Base-by-base conservation (phyloP, 2,888 invertebrate genomes). In the Cheilosia soror region DNA sequence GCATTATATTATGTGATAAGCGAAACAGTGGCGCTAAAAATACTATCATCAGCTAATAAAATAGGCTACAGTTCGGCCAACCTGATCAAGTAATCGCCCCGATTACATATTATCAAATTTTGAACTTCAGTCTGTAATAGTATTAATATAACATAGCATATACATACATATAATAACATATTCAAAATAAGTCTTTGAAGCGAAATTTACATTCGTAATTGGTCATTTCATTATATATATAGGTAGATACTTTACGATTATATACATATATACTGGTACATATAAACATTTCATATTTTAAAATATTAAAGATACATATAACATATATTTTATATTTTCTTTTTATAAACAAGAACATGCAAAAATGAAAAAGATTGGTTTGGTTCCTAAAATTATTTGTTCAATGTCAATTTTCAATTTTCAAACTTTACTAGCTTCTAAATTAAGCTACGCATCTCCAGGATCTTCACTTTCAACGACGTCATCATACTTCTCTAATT, bases 11-110 rank as follows among this genome's bases (percentile, higher is more conserved):
- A 20, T 20, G 20, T 42, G 42, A 15, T 47, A 47, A 25, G 49
- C 25, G 7, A 3, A 2, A 49, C 25, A 25, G 49, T 49, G 20
- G 7, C 25, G 25, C 49, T 15, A 5, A 20, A 20, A 25, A 20
- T n/a, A 25, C 4, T 49, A 25, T 25, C 6, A 25, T 9, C 25
- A 25, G 20, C 25, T 49, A 6, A 49, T 49, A 49, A 53, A n/a
- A 11, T 13, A 11, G 53, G 13, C 27, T 20, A 69, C 68, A 69
- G 44, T n/a, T 69, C 57, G 57, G 33, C 69, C 69, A 57, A 29
- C 57, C 57, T 57, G 47, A 69, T 57, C 42, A 42, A 31, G 15
- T 69, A 57, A 69, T 57, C 65, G 53, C 6, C 33, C 49, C 49
- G 65, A 20, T 49, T 63, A 49, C 49, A 29, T 29, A 20, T 47